Base-by-base conservation (phyloP, 1,140 invertebrate species). In the Drosophila lacertosa region DNA sequence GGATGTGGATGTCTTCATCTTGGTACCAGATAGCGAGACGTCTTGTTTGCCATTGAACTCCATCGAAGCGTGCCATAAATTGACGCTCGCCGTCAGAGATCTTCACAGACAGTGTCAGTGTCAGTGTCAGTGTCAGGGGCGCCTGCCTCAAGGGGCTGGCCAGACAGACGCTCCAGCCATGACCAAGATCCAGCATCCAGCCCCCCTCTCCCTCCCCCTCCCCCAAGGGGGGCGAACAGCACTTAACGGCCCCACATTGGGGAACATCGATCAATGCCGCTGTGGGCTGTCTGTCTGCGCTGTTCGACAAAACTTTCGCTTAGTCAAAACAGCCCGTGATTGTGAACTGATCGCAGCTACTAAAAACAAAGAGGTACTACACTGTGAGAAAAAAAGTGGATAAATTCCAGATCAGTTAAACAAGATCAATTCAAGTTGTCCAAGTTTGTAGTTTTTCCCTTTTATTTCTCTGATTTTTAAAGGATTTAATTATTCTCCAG, bases 1-100 rank as follows among this genome's bases (percentile, higher is more conserved):
- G 64, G 63, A 48, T 54, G 45, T 51, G 74, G 60, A 82, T 67
- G 74, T 82, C 78, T 83, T 83, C 71, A 83, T 83, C 60, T 32
- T 3, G 13, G 42, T 18, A 13, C 20, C 3, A 74, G 58, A 67
- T 66, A 35, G 26, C 26, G 50, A 60, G 45, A 29, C 11, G 40
- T 50, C 54, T 37, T 32, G 54, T 64, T 82, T 84, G 74, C 77
- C 82, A 89, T 89, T 88, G 78, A 89, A 82, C 82, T 88, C 73
- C 59, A 78, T 88, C 78, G 82, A 76, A 88, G 82, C 82, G 82
- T 88, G 82, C 82, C 82, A 78, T 78, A 88, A 89, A 88, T 88
- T 88, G 83, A 86, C 82, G 74, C 77, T 64, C 60, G 60, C 48
- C 58, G 70, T 68, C 64, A 68, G 45, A 69, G 65, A 69, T 48